These are phyloP conservation scores for Conus betulinus DNA, from an alignment of 1,140 invertebrate genomes.

Conservation along the genomic window DNA sequence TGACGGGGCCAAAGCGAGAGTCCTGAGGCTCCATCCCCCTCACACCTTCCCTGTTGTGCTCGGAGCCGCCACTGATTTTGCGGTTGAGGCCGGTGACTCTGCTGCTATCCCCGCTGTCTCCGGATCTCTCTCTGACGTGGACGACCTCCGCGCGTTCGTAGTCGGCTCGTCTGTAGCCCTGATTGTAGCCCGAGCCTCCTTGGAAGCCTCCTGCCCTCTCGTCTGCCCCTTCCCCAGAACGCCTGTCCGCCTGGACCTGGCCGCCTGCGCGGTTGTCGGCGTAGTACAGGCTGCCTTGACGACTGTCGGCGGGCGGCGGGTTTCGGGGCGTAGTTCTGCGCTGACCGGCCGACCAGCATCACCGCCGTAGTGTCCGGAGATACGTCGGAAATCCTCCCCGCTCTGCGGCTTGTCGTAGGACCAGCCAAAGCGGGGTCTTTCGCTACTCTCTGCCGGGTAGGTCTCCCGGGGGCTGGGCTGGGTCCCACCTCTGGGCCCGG, in stretches of 20 bases:
- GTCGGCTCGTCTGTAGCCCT: neutral
- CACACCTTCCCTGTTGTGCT: neutral
- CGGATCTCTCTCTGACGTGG: slow-evolving; percentile 34
- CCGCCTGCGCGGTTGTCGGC: neutral
- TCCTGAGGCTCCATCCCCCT: neutral
- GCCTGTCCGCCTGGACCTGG: slow-evolving; percentile 14
- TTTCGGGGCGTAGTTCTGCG: neutral
- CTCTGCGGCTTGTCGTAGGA: slow-evolving; percentile 29
- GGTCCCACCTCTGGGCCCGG: neutral
- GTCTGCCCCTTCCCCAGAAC: neutral
- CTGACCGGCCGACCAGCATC: slow-evolving; percentile 17
- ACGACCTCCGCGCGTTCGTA: neutral
- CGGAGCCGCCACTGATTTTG: slow-evolving; percentile 4
- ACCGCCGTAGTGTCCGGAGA: slow-evolving; percentile 29
- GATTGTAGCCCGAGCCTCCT: neutral
- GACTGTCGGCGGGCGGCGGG: neutral
- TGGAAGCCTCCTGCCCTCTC: neutral
- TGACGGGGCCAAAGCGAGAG: slow-evolving; percentile 11
- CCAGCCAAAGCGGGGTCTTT: slow-evolving; percentile 30
- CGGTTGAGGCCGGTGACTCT: slow-evolving; percentile 14
- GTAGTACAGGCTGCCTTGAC: neutral
- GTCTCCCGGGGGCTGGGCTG: slow-evolving; percentile 18
- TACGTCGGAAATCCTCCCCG: slow-evolving; percentile 24
- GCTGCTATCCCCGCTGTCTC: slow-evolving; percentile 22
- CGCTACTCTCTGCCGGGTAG: slow-evolving; percentile 25